These are phyloP conservation scores for Brachyptera putata DNA, from an alignment of 2,888 invertebrate species.

Conservation along the genomic window DNA sequence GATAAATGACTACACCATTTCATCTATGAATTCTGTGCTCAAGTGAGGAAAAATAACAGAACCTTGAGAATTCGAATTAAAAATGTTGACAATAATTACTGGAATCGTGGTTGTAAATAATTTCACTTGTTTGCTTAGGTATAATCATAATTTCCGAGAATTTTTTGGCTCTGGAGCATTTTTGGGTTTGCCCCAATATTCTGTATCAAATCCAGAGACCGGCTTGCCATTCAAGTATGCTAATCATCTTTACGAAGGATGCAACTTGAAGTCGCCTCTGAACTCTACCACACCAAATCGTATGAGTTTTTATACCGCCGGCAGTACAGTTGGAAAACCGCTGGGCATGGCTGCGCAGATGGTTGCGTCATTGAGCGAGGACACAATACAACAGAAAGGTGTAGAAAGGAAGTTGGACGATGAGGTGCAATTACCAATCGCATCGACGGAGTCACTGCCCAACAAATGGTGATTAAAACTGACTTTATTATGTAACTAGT, in stretches of 20 bases:
- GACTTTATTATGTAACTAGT: too few relatives aligned
- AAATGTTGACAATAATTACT: too few relatives aligned
- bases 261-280: too few relatives aligned
- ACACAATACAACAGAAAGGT: neutral
- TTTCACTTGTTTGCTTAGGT: neutral
- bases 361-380: conserved; percentile 4
- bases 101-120: too few relatives aligned
- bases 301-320: too few relatives aligned
- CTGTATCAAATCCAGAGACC: neutral
- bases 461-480: neutral
- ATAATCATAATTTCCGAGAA: neutral
- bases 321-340: neutral
- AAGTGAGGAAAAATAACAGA: too few relatives aligned
- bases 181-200: neutral
- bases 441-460: neutral
- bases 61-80: too few relatives aligned
- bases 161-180: neutral
- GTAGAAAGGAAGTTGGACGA: conserved; percentile 1
- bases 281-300: too few relatives aligned
- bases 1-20: too few relatives aligned
- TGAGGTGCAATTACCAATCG: neutral
- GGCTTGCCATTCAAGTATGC: neutral
- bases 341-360: neutral
- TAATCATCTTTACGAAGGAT: neutral
- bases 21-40: too few relatives aligned